Evolutionary conservation across 2,797 vertebrate genomes (phyloP).

Genomic region (Gallirallus australis): DNA sequence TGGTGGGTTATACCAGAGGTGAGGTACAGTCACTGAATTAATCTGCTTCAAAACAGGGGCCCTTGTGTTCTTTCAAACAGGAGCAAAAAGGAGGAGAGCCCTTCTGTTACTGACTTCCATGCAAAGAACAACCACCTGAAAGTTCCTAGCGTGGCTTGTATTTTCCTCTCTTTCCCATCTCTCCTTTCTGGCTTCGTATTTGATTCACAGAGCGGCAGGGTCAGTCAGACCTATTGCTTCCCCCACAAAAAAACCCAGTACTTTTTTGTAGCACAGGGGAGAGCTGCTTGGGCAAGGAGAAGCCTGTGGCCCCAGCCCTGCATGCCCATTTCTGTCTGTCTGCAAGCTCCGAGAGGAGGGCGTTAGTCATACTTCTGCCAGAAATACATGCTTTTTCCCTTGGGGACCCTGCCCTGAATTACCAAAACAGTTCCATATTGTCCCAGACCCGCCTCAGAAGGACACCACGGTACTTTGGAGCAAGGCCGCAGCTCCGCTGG

Average conservation of each 20-base stretch:
- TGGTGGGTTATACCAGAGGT: background rate
- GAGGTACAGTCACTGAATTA: background rate
- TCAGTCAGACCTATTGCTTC: background rate
- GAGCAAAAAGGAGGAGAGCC: background rate
- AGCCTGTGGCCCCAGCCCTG: background rate
- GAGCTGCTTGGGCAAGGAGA: background rate
- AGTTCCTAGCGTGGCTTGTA: background rate
- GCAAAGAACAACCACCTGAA: background rate
- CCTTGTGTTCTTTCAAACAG: background rate
- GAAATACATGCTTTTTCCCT: background rate
- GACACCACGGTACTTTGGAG: background rate
- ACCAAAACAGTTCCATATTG: background rate
- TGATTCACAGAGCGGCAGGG: accelerated
- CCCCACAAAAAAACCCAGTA: accelerated
- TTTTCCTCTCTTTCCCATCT: background rate
- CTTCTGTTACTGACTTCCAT: background rate
- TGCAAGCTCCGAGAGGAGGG: background rate
- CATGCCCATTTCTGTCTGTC: background rate
- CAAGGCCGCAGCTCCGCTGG: background rate
- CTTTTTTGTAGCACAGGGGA: background rate
- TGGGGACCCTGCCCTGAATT: background rate
- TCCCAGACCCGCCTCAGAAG: background rate
- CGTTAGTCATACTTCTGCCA: background rate
- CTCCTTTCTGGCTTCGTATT: background rate
- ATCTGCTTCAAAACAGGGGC: background rate